Conservation (phyloP, 2,113 vertebrate genomes). For the Etheostoma spectabile region DNA sequence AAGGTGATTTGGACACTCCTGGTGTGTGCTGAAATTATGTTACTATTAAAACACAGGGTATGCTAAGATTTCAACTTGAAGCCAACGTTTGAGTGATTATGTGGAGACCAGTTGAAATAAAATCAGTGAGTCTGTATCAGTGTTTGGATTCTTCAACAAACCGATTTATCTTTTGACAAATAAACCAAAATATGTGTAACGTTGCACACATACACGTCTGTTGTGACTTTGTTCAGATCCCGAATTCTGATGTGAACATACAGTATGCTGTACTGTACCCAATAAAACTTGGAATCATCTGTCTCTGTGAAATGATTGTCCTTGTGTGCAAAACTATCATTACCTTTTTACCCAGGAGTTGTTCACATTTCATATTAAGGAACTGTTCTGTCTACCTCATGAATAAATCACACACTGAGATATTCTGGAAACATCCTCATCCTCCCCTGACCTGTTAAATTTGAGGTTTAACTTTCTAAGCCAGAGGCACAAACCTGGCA, state of each 20-base stretch:
- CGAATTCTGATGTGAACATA: constrained; percentile 65
- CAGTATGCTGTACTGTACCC: constrained; percentile 51
- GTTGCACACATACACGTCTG: constrained; percentile 17
- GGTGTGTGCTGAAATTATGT: constrained; percentile 5
- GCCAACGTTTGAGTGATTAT: neutral
- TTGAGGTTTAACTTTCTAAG: constrained; percentile 39
- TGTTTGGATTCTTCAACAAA: constrained; percentile 29
- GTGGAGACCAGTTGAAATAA: neutral
- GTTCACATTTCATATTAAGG: neutral
- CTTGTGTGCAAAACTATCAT: neutral
- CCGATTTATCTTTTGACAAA: constrained; percentile 19
- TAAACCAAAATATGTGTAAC: constrained; percentile 26
- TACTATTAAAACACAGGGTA: neutral
- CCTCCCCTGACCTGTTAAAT: constrained; percentile 23
- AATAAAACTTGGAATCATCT: constrained; percentile 77
- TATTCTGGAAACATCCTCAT: constrained; percentile 11
- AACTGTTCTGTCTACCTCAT: neutral
- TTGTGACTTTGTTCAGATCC: constrained; percentile 52
- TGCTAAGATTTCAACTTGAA: neutral
- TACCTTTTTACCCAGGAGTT: neutral
- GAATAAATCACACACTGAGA: neutral
- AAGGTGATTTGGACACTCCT: neutral
- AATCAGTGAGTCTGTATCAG: constrained; percentile 12
- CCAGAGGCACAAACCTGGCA: constrained; percentile 54
- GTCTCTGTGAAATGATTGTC: constrained; percentile 36